These are phyloP conservation scores for Orientallactaga bullata DNA, from an alignment of 2,113 vertebrate genomes.

Conservation along the genomic window DNA sequence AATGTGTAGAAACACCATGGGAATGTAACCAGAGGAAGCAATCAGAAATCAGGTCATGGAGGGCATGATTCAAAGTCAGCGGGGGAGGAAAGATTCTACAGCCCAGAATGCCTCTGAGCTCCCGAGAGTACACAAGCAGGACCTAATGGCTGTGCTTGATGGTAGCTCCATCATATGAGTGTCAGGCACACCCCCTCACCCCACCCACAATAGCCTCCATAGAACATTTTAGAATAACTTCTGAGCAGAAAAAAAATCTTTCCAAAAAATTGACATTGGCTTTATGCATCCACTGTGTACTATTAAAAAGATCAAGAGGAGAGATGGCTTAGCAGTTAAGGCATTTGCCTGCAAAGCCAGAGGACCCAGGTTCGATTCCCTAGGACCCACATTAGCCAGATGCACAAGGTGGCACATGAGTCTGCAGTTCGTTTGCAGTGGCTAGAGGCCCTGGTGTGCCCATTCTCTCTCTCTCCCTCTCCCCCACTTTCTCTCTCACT, in stretches of 20 bases:
- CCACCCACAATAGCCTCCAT: background rate
- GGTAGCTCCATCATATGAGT: background rate
- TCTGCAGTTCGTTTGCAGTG: too few relatives aligned
- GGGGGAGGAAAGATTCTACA: background rate
- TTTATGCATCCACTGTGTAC: background rate
- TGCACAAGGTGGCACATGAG: too few relatives aligned
- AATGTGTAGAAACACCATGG: background rate
- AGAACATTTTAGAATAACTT: constrained; percentile 8
- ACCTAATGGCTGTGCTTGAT: background rate
- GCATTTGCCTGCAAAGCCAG: too few relatives aligned
- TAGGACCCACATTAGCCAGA: too few relatives aligned
- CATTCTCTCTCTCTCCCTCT: too few relatives aligned
- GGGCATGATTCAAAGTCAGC: background rate
- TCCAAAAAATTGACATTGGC: background rate
- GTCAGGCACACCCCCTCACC: fast-evolving
- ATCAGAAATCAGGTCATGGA: background rate
- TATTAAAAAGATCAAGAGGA: constrained; percentile 4
- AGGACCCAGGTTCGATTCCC: too few relatives aligned
- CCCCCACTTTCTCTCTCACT: too few relatives aligned
- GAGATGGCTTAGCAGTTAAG: too few relatives aligned
- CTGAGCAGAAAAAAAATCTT: background rate
- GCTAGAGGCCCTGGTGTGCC: too few relatives aligned
- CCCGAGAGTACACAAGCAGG: too few relatives aligned
- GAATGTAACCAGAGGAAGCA: background rate
- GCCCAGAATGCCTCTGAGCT: background rate